Conservation (phyloP, 2,888 invertebrate species). For the Mythimna albipuncta region DNA sequence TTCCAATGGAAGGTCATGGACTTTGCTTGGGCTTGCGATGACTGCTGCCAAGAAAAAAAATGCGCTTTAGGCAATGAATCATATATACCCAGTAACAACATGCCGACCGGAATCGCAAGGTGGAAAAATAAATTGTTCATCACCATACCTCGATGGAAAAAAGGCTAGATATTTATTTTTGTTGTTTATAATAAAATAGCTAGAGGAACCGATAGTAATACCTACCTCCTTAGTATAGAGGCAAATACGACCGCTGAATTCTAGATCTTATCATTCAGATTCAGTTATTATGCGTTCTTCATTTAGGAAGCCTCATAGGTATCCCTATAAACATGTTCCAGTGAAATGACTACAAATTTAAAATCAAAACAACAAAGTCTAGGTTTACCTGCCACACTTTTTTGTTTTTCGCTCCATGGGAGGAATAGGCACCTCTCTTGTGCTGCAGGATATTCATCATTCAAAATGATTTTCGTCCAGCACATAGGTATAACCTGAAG, state of each 20-base stretch:
- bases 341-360: background rate
- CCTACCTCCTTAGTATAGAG: background rate
- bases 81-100: constrained; percentile 92
- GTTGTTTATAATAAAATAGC: too few species aligned
- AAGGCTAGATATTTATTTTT: constrained; percentile 77
- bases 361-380: background rate
- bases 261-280: too few species aligned
- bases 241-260: background rate
- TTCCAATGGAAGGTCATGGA: constrained; percentile 92
- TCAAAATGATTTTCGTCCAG: too few species aligned
- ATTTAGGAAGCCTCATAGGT: too few species aligned
- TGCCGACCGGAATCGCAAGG: constrained; percentile 92
- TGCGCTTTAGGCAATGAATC: constrained; percentile 88
- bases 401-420: background rate
- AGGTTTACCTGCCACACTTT: too few species aligned
- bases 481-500: too few species aligned
- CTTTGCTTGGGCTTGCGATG: constrained; percentile 89
- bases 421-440: too few species aligned
- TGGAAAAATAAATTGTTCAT: constrained; percentile 93
- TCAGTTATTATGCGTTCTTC: too few species aligned
- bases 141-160: constrained; percentile 92
- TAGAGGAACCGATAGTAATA: background rate
- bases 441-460: too few species aligned
- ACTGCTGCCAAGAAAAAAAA: constrained; percentile 71
- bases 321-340: background rate